Percentiles rank a stretch among this genome's conserved stretches.
Evolutionary conservation across 2,797 vertebrate genomes (phyloP).

Genomic region (Diplodus sargus): DNA sequence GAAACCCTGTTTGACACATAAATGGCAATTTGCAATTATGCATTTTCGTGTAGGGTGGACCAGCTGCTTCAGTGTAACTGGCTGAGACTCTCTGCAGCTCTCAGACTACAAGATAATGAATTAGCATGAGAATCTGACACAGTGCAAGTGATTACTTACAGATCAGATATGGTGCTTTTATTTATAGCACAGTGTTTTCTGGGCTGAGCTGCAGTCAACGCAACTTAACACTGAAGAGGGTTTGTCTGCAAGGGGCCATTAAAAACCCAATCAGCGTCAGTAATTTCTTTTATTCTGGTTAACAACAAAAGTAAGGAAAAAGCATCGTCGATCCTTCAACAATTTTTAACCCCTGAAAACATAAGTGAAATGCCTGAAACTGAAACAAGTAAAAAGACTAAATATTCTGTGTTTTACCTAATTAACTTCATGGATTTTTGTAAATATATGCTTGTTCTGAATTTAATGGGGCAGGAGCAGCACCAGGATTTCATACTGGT

Average conservation of each 20-base stretch:
- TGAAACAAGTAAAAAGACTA: too few relatives aligned
- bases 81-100: background rate
- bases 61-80: background rate
- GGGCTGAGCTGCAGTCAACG: too few relatives aligned
- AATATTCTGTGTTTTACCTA: too few relatives aligned
- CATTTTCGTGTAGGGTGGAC: background rate
- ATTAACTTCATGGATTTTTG: too few relatives aligned
- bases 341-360: background rate
- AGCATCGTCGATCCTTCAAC: background rate
- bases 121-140: background rate
- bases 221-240: background rate
- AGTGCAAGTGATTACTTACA: background rate
- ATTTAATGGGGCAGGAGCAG: too few relatives aligned
- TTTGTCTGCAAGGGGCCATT: background rate
- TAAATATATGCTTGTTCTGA: background rate
- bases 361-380: too few relatives aligned
- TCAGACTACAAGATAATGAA: background rate
- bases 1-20: background rate
- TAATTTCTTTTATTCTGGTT: background rate
- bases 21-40: background rate
- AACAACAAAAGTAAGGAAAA: too few relatives aligned
- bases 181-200: background rate
- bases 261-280: background rate
- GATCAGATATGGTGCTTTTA: background rate
- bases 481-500: background rate